Evolutionary conservation across 2,888 invertebrate genomes (phyloP), one percentile per base, ranked within the genome.

Genomic region (Drosophila borborema): DNA sequence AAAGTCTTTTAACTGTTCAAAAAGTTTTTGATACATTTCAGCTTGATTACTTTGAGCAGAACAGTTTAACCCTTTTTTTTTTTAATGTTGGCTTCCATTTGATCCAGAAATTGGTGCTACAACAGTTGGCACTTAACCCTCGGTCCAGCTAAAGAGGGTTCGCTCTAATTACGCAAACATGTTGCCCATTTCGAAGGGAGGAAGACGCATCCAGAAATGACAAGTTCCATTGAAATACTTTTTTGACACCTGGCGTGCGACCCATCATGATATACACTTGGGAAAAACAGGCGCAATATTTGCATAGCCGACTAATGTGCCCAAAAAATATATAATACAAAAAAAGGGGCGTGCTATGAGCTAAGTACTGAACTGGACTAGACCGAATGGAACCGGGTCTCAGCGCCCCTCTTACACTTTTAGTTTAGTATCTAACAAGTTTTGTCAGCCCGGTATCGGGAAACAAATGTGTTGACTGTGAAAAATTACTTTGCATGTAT

Each of bases 401-500:
- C 7, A 10, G 7, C 31, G n/a, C 20, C 41, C 7, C 18, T 3
- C 55, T 3, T 16, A 23, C n/a, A 16, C 2, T 53, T 20, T 49
- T 18, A 36, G 46, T 46, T 34, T 53, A 59, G 51, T 51, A 51
- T 51, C 80, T 64, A 79, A 76, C 73, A 53, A 64, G 66, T 72
- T 69, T 74, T 43, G 55, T 28, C 53, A 62, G 60, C 46, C 38
- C 23, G 69, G 46, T 70, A 70, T 69, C 58, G 34, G 49, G 4
- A 12, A 51, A 71, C 69, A 72, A 77, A 75, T 67, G 83, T 87
- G 88, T 81, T 85, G 85, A 86, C 86, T 81, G 72, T 82, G 66
- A 86, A 74, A 82, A 88, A 88, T 82, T 72, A 69, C 68, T 72
- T 86, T 82, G 86, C 86, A 86, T 88, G 86, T 86, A 76, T 74